Conservation (phyloP, 2,113 vertebrate genomes). For the Miniopterus natalensis region DNA sequence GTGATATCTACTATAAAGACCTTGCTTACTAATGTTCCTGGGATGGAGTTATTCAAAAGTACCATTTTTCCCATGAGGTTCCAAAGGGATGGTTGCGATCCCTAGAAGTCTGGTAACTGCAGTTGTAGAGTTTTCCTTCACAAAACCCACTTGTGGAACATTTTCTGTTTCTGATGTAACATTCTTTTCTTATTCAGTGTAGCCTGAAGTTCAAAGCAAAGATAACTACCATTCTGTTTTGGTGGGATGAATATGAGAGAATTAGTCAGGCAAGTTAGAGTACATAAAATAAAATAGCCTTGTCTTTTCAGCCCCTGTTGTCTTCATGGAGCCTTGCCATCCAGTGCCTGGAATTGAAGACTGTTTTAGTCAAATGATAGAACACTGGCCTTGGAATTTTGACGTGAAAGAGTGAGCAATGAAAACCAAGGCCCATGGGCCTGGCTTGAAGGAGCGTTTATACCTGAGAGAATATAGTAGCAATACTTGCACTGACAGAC, state of each 20-base stretch:
- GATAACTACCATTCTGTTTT: not conserved
- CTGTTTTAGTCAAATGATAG: not conserved
- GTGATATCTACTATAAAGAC: not conserved
- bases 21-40: not conserved
- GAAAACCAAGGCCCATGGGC: not conserved
- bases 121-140: not conserved
- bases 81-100: not conserved
- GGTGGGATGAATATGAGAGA: not conserved
- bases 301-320: not conserved
- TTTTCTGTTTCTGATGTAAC: slow-evolving; percentile 24
- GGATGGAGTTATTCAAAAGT: not conserved
- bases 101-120: not conserved
- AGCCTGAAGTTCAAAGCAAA: not conserved
- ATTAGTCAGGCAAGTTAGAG: not conserved
- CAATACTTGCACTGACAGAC: not conserved
- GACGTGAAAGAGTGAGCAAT: not conserved
- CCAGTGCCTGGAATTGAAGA: not conserved
- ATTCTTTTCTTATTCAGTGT: slow-evolving; percentile 29
- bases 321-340: not conserved
- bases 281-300: not conserved
- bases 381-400: not conserved
- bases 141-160: not conserved
- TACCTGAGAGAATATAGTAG: not conserved
- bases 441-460: not conserved
- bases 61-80: not conserved